Evolutionary conservation across 2,797 vertebrate genomes (phyloP).

Genomic region (Phylloscopus collybita): DNA sequence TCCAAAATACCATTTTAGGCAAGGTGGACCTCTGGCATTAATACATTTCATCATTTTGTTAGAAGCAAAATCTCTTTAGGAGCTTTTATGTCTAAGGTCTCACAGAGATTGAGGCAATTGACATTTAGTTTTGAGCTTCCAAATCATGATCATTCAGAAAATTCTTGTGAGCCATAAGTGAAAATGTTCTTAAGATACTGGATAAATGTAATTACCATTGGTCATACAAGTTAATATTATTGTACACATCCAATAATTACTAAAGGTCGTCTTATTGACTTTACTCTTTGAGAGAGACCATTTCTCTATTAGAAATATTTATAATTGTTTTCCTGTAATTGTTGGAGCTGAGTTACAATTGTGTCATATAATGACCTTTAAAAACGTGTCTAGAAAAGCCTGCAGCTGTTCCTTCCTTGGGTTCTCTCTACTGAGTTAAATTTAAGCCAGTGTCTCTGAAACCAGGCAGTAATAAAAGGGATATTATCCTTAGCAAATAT

Average conservation of each 20-base stretch:
- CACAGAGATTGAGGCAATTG: background rate
- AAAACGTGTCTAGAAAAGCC: conserved; percentile 52
- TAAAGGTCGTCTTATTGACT: background rate
- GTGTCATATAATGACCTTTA: conserved; percentile 42
- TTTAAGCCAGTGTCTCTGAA: conserved; percentile 64
- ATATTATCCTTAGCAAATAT: conserved; percentile 71
- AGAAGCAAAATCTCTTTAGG: background rate
- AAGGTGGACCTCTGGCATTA: background rate
- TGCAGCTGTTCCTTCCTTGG: conserved; percentile 60
- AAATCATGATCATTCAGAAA: background rate
- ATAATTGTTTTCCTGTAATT: conserved; percentile 21
- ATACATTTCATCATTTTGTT: background rate
- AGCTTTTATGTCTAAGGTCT: background rate
- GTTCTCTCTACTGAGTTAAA: conserved; percentile 23
- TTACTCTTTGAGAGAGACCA: background rate
- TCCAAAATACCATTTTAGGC: background rate
- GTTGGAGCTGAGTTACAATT: background rate
- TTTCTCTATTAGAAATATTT: conserved; percentile 14
- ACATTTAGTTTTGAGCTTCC: background rate
- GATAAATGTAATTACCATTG: background rate
- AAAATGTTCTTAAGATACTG: background rate
- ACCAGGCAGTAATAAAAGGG: conserved; percentile 64
- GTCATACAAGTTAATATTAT: background rate
- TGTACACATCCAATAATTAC: background rate
- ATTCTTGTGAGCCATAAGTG: background rate